Base-by-base conservation (phyloP, 2,113 vertebrate genomes). In the Garra rufa region DNA sequence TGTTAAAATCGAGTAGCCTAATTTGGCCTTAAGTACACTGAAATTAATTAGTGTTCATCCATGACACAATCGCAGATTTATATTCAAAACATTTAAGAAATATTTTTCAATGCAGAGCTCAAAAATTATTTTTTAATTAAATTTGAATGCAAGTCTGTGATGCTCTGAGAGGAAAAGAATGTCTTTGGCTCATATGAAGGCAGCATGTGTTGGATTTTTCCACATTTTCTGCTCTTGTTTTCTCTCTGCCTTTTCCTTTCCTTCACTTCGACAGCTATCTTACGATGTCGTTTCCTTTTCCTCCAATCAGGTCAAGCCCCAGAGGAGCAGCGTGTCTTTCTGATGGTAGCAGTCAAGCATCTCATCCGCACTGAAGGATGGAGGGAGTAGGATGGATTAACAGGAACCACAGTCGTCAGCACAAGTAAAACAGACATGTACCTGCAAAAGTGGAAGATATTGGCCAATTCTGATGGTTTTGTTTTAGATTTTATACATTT, bases 321-420 rank as follows among this genome's bases (percentile, higher is more conserved):
- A 30, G 71, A 83, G 90, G 89, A 88, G 61, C 73, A 14, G 87
- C n/a, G 69, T 89, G 89, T 92, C 86, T 82, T 89, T 88, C 88
- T 78, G 89, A 93, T 93, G 91, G 92, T 82, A 82, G 63, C 89
- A 84, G 71, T 87, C 90, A 90, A 81, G 88, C 83, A 86, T 91
- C 89, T 89, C 48, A 87, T 85, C 82, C 87, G 88, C 88, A 85
- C 67, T 88, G 87, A 91, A 83, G 76, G 79, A 74, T 88, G 87
- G 77, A 87, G 86, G 76, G 44, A n/a, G 28, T 48, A 61, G 3
- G 50, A 70, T 10, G 17, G 24, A 50, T 76, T 59, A 52, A 74
- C 76, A 17, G 30, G 41, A 44, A 48, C 34, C 59, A 76, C 24
- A 46, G 44, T 73, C 6, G 8, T 50, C 44, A 70, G 63, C 26